phyloP scores from a whole-genome alignment of 1,140 invertebrate genomes.

The Palaemon carinicauda region DNA sequence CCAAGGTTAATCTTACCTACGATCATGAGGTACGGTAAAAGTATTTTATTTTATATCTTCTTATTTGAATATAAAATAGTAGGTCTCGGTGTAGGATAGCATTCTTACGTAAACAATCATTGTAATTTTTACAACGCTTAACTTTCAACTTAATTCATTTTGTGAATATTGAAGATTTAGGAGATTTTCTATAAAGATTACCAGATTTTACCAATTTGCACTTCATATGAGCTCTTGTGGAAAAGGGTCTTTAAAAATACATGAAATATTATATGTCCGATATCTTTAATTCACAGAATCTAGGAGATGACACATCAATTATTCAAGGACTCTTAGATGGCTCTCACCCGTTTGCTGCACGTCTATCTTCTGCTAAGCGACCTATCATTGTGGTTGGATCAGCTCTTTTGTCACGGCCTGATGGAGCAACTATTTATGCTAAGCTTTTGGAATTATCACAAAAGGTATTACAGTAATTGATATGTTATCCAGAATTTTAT shows the following conservation, averaged over 20 bases:
- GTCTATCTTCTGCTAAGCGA: slow-evolving; percentile 80
- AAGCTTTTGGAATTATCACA: slow-evolving; percentile 76
- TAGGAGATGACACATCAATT: slow-evolving; percentile 79
- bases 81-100: no score
- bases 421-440: slow-evolving; percentile 81
- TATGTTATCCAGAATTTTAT: not conserved
- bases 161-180: no score
- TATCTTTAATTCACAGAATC: slow-evolving; percentile 73
- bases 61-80: not conserved
- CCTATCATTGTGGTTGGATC: slow-evolving; percentile 93
- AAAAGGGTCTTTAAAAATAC: no score
- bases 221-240: no score
- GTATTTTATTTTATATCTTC: not conserved
- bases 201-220: no score
- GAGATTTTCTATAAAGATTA: no score
- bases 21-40: slow-evolving; percentile 77
- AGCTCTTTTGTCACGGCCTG: slow-evolving; percentile 79
- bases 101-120: no score
- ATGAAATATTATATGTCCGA: no score
- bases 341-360: slow-evolving; percentile 78
- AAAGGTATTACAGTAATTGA: slow-evolving; percentile 58
- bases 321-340: slow-evolving; percentile 79
- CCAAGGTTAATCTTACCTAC: slow-evolving; percentile 92
- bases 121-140: no score
- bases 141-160: no score